Percentiles rank a stretch among this genome's conserved stretches.
Conservation (phyloP, 2,113 vertebrate genomes). For the Solenodon paradoxus region DNA sequence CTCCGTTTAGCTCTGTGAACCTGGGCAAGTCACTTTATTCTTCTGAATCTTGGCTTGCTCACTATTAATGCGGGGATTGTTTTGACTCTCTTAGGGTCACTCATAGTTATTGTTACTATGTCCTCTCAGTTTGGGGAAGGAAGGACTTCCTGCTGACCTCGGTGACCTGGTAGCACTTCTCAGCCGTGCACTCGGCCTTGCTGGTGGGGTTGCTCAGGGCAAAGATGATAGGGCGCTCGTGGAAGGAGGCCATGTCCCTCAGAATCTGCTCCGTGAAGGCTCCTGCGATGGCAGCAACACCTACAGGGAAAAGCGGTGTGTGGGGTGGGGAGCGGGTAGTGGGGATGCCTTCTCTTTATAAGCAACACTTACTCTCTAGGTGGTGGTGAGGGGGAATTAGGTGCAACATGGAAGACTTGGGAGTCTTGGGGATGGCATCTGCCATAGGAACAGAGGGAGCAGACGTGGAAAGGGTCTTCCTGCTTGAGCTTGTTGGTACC, state of each 20-base stretch:
- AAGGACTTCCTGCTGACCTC: slow-evolving; percentile 83
- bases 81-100: neutral
- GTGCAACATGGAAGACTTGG: neutral
- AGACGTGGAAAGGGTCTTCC: neutral
- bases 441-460: neutral
- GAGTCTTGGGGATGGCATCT: neutral
- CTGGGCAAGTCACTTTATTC: neutral
- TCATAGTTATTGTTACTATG: neutral
- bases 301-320: slow-evolving; percentile 83
- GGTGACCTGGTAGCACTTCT: slow-evolving; percentile 95
- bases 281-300: slow-evolving; percentile 92
- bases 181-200: slow-evolving; percentile 96
- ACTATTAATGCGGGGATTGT: neutral
- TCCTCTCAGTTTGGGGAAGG: slow-evolving; percentile 48
- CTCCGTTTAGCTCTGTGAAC: neutral
- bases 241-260: slow-evolving; percentile 94
- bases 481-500: neutral
- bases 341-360: slow-evolving; percentile 17
- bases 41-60: slow-evolving; percentile 1
- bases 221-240: slow-evolving; percentile 94
- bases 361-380: neutral
- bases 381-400: neutral
- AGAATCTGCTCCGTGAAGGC: slow-evolving; percentile 96
- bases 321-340: too few species aligned
- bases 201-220: slow-evolving; percentile 98